Evolutionary conservation across 2,888 invertebrate genomes (phyloP).

Genomic region (Archips xylosteana): DNA sequence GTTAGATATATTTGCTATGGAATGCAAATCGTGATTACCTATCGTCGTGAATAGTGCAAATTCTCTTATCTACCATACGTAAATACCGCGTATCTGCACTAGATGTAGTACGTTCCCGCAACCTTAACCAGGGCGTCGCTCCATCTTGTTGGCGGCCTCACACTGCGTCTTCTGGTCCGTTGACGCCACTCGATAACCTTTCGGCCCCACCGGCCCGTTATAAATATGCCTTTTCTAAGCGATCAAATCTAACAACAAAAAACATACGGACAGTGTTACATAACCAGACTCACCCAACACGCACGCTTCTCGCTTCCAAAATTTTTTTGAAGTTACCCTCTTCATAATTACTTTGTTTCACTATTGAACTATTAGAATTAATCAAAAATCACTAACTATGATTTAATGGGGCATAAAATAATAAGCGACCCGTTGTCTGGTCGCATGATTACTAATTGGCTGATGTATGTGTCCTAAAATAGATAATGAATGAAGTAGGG

Average conservation of each 20-base stretch:
- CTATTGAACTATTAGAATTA: background rate
- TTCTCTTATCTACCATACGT: too few species aligned
- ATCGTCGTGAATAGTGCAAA: too few species aligned
- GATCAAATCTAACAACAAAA: background rate
- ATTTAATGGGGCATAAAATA: constrained; percentile 19
- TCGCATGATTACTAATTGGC: constrained; percentile 30
- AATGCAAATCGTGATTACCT: too few species aligned
- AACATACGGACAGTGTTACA: background rate
- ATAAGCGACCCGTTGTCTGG: constrained; percentile 15
- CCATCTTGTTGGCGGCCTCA: too few species aligned
- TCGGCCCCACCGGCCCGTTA: too few species aligned
- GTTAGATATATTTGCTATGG: too few species aligned
- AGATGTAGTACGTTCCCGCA: too few species aligned
- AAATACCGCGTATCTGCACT: too few species aligned
- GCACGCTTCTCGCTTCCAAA: background rate
- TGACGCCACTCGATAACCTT: too few species aligned
- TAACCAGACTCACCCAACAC: background rate
- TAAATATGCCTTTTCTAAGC: too few species aligned
- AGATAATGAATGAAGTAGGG: constrained; percentile 35
- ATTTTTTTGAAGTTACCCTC: background rate
- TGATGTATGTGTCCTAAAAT: constrained; percentile 23
- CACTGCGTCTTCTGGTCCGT: too few species aligned
- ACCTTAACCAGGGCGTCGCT: too few species aligned
- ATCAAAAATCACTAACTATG: constrained; percentile 16
- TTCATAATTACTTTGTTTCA: constrained; percentile 10